phyloP scores from a whole-genome alignment of 2,888 invertebrate species.

The Busseola fusca region DNA sequence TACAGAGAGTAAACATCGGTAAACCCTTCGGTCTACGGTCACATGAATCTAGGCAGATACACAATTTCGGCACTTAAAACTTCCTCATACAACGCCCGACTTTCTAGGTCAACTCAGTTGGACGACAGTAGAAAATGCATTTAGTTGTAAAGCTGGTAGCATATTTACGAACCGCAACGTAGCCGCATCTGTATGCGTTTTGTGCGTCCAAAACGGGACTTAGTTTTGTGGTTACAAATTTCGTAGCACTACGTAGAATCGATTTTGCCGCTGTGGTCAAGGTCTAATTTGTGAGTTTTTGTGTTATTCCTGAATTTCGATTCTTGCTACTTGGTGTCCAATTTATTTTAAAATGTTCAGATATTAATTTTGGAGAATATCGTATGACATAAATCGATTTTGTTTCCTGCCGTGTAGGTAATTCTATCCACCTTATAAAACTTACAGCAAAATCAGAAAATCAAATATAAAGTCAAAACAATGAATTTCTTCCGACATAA shows the following conservation, averaged over 20 bases:
- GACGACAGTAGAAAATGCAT: slow-evolving; percentile 65
- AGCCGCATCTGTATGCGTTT: slow-evolving; percentile 26
- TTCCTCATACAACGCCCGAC: slow-evolving; percentile 54
- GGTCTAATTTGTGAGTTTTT: background rate
- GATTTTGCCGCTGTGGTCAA: background rate
- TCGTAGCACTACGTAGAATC: slow-evolving; percentile 4
- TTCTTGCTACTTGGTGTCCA: background rate
- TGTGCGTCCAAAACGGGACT: slow-evolving; percentile 23
- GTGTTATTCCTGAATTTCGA: background rate
- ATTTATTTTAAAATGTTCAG: background rate
- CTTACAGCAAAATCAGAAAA: background rate
- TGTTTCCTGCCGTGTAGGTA: background rate
- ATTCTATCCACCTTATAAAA: background rate
- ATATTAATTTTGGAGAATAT: background rate
- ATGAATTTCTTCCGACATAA: slow-evolving; percentile 32
- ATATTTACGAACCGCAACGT: slow-evolving; percentile 39
- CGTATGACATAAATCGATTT: background rate
- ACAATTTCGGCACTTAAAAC: slow-evolving; percentile 58
- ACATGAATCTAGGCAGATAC: slow-evolving; percentile 44
- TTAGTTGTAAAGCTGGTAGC: slow-evolving; percentile 49
- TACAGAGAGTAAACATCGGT: background rate
- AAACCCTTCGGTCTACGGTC: slow-evolving; percentile 11
- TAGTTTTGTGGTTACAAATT: slow-evolving; percentile 17
- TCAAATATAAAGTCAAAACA: slow-evolving; percentile 26
- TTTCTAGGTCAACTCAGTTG: slow-evolving; percentile 61